Conservation (phyloP, 2,797 vertebrate genomes). For the Phalanger gymnotis region DNA sequence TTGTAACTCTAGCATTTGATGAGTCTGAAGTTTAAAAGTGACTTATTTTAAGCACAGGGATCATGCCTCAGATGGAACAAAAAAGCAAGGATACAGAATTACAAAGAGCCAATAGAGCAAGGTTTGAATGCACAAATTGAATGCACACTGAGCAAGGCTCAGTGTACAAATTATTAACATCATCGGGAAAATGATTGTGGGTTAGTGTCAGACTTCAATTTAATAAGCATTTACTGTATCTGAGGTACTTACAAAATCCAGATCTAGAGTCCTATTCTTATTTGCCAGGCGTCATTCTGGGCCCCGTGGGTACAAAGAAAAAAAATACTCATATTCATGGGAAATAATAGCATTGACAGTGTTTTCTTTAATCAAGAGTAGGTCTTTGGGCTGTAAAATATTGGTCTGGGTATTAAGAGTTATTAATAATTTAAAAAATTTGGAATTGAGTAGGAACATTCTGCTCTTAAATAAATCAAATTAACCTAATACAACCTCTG, state of each 20-base stretch:
- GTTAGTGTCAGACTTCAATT: background rate
- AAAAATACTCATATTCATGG: background rate
- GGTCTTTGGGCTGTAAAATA: background rate
- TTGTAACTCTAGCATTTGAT: background rate
- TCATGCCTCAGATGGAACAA: background rate
- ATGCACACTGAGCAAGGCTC: no score
- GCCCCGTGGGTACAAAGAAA: background rate
- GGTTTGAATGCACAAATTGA: background rate
- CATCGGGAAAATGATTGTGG: background rate
- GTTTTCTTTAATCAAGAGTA: slow-evolving; percentile 34
- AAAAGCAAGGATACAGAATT: background rate
- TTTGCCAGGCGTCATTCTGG: background rate
- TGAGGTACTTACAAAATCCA: background rate
- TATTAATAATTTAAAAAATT: background rate
- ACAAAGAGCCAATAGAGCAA: background rate
- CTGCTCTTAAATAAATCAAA: background rate
- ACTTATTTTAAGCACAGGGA: background rate
- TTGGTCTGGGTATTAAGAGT: background rate
- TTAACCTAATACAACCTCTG: slow-evolving; percentile 1
- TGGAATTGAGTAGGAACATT: slow-evolving; percentile 10
- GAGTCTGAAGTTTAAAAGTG: slow-evolving; percentile 31
- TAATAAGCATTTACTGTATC: background rate
- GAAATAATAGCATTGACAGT: background rate
- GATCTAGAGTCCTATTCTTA: background rate
- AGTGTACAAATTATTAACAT: background rate